Percentiles rank a stretch among this genome's conserved stretches.
Evolutionary conservation across 2,888 invertebrate genomes (phyloP).

Genomic region (Temnothorax unifasciatus): DNA sequence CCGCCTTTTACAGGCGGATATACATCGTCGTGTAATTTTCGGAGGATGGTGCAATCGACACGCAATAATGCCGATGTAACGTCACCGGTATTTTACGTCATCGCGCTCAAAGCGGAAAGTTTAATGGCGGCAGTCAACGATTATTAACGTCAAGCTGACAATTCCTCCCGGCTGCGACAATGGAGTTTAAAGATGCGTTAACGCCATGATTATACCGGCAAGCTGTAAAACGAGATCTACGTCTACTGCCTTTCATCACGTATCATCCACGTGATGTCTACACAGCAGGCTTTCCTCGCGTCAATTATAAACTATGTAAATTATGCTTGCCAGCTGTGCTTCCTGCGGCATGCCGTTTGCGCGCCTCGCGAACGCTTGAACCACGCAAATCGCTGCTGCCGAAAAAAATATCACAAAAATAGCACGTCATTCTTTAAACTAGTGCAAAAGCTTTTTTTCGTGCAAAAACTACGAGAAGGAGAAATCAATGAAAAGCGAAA

Average conservation of each 20-base stretch:
- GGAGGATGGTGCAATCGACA: slow-evolving; percentile 26
- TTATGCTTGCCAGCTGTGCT: slow-evolving; percentile 32
- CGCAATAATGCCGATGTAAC: slow-evolving; percentile 25
- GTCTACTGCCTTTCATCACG: slow-evolving; percentile 29
- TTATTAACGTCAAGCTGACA: slow-evolving; percentile 26
- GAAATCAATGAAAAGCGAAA: neutral
- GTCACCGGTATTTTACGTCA: slow-evolving; percentile 9
- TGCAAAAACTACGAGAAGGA: neutral
- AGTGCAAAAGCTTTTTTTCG: neutral
- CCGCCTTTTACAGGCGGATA: slow-evolving; percentile 5
- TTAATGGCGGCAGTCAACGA: slow-evolving; percentile 13
- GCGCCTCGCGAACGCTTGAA: neutral
- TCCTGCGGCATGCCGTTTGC: neutral
- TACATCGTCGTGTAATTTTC: slow-evolving; percentile 53
- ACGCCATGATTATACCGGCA: neutral
- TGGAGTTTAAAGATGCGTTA: slow-evolving; percentile 15
- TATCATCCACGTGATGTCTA: neutral
- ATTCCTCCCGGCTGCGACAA: neutral
- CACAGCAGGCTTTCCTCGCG: slow-evolving; percentile 8
- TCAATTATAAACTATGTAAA: slow-evolving; percentile 44
- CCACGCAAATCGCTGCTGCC: neutral
- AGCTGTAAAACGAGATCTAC: slow-evolving; percentile 19
- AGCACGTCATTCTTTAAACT: slow-evolving; percentile 1
- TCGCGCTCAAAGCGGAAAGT: slow-evolving; percentile 12
- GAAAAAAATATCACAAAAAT: slow-evolving; percentile 1